Base-by-base conservation (phyloP, 2,888 invertebrate species). In the Pyrochroa serraticornis region DNA sequence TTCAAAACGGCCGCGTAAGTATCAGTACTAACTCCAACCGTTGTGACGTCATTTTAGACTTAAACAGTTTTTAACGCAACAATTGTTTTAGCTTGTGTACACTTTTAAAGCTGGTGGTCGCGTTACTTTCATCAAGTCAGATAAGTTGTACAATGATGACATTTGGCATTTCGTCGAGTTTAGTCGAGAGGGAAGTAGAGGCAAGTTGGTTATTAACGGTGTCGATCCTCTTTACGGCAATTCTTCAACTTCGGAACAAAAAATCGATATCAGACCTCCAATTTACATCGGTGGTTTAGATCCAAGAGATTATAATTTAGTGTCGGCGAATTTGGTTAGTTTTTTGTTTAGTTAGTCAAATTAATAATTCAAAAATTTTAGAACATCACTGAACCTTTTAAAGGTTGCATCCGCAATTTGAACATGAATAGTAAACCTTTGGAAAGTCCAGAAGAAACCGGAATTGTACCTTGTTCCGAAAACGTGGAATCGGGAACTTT, bases 241-340 rank as follows among this genome's bases (percentile, higher is more conserved):
- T 3, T 8, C 43, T 9, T 12, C 37, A 8, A 9, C 57, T 7
- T 38, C 45, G 34, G 47, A 67, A 41, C 77, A 80, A 8, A 82
- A 82, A 0, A 82, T 91, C 2, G 83, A 86, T 46, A 82, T 93
- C 1, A 78, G 81, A 7, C 80, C 87, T 34, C 94, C 94, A 0
- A 88, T 89, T 72, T 94, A 87, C 76, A 83, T 95, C 46, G 96
- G 97, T 13, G 95, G 95, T 0, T 76, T 94, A n/a, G 79, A 83
- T 8, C 81, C 83, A 1, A 76, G 81, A 2, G 75, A 80, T 14
- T 75, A 76, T 7, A 75, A 75, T 33, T 79, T 78, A 31, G 82
- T 85, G 1, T 70, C 71, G 35, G 67, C 69, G 0, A 77, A 76
- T 58, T 71, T 79, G 0, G 72, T 71, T 60, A 67, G 67, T 59